A percentile compares a stretch with the other conserved stretches of the same genome.
phyloP scores from a whole-genome alignment of 2,797 vertebrate genomes.

The Malurus leucopterus region DNA sequence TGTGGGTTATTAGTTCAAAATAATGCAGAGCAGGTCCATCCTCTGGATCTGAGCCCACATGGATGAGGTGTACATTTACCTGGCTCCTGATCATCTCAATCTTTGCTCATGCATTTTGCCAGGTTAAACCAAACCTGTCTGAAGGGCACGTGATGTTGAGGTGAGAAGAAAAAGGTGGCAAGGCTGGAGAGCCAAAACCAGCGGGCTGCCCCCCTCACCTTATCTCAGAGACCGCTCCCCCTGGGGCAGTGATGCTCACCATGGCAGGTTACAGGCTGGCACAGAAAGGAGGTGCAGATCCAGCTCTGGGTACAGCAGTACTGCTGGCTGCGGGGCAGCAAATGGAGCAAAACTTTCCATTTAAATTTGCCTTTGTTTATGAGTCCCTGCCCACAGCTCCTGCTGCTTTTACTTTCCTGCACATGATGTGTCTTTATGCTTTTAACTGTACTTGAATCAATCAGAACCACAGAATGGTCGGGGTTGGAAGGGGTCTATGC shows the following conservation, averaged over 20 bases:
- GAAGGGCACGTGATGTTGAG: neutral
- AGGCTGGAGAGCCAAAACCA: neutral
- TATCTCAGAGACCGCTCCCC: neutral
- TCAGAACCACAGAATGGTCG: neutral
- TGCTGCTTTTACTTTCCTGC: slow-evolving; percentile 23
- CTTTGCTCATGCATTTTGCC: neutral
- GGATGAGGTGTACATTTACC: neutral
- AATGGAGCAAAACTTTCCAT: neutral
- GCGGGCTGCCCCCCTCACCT: neutral
- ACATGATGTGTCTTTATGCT: neutral
- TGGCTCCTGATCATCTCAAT: neutral
- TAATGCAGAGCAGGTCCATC: neutral
- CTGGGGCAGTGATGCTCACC: neutral
- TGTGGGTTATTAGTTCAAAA: neutral
- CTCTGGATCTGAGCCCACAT: neutral
- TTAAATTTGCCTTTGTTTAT: slow-evolving; percentile 11
- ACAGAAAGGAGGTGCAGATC: neutral
- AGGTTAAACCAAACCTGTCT: accelerated
- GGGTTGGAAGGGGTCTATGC: neutral
- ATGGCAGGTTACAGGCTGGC: neutral
- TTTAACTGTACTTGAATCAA: neutral
- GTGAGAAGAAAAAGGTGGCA: neutral
- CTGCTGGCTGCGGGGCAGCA: neutral
- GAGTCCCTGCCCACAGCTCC: slow-evolving; percentile 1
- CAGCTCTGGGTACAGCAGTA: neutral